Percentiles rank a stretch among this genome's conserved stretches.
phyloP scores from a whole-genome alignment of 2,888 invertebrate species.

The Cantharis flavilabris region DNA sequence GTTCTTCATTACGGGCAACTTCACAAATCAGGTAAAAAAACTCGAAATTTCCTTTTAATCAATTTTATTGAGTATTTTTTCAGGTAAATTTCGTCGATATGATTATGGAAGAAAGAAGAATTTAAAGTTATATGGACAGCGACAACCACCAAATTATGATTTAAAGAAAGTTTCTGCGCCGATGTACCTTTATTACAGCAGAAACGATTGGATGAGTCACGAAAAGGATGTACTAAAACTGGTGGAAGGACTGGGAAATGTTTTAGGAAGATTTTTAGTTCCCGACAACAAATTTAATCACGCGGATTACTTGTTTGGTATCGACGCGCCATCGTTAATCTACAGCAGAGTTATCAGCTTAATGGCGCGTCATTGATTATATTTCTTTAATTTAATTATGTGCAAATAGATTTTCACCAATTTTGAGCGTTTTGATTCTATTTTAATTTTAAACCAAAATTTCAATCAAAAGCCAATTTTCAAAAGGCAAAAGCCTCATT shows the following conservation, averaged over 20 bases:
- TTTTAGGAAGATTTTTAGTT: conserved; percentile 57
- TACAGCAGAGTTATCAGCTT: not conserved
- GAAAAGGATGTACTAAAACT: conserved; percentile 29
- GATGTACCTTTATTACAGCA: conserved; percentile 53
- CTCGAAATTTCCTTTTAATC: not conserved
- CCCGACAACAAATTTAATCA: conserved; percentile 62
- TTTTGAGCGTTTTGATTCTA: too few species aligned
- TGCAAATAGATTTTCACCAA: too few species aligned
- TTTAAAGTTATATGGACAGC: conserved; percentile 38
- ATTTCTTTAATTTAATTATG: not conserved
- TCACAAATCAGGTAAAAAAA: not conserved
- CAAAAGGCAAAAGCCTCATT: too few species aligned
- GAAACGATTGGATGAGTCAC: conserved; percentile 56
- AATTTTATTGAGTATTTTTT: not conserved
- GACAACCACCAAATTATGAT: conserved; percentile 50
- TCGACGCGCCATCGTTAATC: conserved; percentile 44
- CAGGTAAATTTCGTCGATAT: conserved; percentile 10
- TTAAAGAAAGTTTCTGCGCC: conserved; percentile 49
- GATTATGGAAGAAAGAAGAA: conserved; percentile 18
- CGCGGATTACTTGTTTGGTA: conserved; percentile 67
- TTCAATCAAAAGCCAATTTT: too few species aligned
- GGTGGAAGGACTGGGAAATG: not conserved
- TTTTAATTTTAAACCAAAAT: too few species aligned
- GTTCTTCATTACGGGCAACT: not conserved
- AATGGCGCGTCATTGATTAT: not conserved